Conservation (phyloP, 53 echinoderm and acorn worm genomes). For the Stichopus horrens region DNA sequence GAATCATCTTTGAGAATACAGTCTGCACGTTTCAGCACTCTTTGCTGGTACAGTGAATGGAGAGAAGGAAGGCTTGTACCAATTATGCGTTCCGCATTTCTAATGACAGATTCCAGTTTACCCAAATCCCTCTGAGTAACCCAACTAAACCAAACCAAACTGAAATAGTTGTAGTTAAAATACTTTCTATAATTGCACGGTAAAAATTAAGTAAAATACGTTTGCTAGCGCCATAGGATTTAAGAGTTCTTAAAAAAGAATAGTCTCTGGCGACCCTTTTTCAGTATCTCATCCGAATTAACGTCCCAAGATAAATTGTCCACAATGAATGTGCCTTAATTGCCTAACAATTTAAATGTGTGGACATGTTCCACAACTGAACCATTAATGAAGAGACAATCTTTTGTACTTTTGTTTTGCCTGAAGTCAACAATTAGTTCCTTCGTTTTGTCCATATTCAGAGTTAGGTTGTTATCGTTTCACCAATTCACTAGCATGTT, state of each 20-base stretch:
- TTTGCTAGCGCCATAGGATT: neutral
- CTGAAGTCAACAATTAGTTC: constrained; percentile 37
- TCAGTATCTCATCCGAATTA: neutral
- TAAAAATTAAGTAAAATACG: neutral
- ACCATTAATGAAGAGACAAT: neutral
- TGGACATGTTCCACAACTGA: constrained; percentile 15
- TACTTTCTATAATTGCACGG: too few relatives aligned
- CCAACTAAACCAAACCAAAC: neutral
- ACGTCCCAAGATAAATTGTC: constrained; percentile 6
- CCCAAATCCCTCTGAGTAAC: neutral
- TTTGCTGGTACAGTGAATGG: neutral
- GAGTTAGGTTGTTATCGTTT: constrained; percentile 32
- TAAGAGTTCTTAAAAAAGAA: neutral
- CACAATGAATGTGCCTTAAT: neutral
- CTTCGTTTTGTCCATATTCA: constrained; percentile 46
- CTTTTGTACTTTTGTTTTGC: constrained; percentile 18
- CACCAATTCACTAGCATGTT: constrained; percentile 6
- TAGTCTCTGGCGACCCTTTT: constrained; percentile 15
- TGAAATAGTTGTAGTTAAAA: neutral
- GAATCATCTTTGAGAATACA: neutral
- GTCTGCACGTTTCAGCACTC: neutral
- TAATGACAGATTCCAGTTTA: too few relatives aligned
- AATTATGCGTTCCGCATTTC: neutral
- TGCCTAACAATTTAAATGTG: constrained; percentile 26
- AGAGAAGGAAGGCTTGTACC: neutral